These are phyloP conservation scores for Ophioderma brevispina DNA, from an alignment of 35 echinoderm and acorn worm species.

Conservation along the genomic window DNA sequence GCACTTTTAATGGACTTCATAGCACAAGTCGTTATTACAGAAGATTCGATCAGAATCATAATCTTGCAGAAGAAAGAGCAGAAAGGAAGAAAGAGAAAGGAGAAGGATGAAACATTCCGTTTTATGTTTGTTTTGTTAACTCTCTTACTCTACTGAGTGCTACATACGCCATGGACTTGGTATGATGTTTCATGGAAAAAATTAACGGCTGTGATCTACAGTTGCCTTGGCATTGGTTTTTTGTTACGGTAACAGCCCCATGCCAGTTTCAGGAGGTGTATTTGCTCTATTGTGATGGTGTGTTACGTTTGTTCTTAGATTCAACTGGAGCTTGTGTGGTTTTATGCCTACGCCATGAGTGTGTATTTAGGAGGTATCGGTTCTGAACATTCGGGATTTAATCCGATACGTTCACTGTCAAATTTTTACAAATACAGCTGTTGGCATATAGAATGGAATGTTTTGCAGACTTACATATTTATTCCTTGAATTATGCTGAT, in stretches of 20 bases:
- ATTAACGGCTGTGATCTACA: conserved; percentile 35
- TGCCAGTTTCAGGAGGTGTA: conserved; percentile 47
- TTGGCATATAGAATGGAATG: not conserved
- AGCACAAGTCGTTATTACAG: too few species aligned
- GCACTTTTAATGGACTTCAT: too few species aligned
- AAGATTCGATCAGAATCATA: not conserved
- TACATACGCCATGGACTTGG: conserved; percentile 18
- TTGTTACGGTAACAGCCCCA: conserved; percentile 58
- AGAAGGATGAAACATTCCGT: conserved; percentile 26
- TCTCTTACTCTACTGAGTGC: conserved; percentile 30
- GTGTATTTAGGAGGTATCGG: not conserved
- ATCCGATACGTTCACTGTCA: conserved; percentile 35
- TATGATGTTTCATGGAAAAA: not conserved
- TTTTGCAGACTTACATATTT: not conserved
- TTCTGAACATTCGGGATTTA: not conserved
- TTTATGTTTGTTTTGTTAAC: too few species aligned
- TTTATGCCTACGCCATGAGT: conserved; percentile 10
- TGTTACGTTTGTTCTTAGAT: not conserved
- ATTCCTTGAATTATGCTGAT: conserved; percentile 44
- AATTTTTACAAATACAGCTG: conserved; percentile 25
- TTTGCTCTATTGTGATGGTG: conserved; percentile 2
- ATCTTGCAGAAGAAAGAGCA: too few species aligned
- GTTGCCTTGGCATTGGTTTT: conserved; percentile 61
- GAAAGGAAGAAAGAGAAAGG: too few species aligned
- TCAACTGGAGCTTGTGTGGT: conserved; percentile 44